These are phyloP conservation scores for Masticophis lateralis DNA, from an alignment of 2,797 vertebrate genomes.

Conservation along the genomic window DNA sequence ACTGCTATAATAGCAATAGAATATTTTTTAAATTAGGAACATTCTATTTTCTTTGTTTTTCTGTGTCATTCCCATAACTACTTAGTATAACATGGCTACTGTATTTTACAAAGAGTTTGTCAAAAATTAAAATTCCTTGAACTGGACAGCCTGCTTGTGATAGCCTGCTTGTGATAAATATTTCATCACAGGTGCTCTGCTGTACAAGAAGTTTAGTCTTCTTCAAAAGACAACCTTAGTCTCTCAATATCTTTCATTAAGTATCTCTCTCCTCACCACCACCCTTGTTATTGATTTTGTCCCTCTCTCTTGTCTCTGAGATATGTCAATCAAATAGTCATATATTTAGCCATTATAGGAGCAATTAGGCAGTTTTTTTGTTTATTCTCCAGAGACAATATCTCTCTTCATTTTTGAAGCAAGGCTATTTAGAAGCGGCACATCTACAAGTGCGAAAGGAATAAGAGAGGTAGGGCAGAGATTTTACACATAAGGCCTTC, in stretches of 20 bases:
- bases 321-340: neutral
- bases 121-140: neutral
- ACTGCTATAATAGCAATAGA: neutral
- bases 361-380: neutral
- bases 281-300: neutral
- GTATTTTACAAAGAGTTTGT: neutral
- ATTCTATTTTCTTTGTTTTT: neutral
- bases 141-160: neutral
- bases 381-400: neutral
- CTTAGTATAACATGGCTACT: neutral
- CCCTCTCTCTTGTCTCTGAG: neutral
- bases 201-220: constrained; percentile 13
- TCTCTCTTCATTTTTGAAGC: neutral
- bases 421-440: constrained; percentile 52
- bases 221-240: constrained; percentile 6
- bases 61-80: neutral
- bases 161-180: neutral
- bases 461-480: neutral
- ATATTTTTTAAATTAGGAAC: neutral
- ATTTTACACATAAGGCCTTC: accelerated
- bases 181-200: constrained; percentile 15
- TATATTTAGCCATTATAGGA: constrained; percentile 26
- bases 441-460: neutral
- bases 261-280: neutral
- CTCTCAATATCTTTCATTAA: constrained; percentile 16